These are phyloP conservation scores for Sebastes kiyomatsui DNA, from an alignment of 2,797 vertebrate genomes.

Conservation along the genomic window DNA sequence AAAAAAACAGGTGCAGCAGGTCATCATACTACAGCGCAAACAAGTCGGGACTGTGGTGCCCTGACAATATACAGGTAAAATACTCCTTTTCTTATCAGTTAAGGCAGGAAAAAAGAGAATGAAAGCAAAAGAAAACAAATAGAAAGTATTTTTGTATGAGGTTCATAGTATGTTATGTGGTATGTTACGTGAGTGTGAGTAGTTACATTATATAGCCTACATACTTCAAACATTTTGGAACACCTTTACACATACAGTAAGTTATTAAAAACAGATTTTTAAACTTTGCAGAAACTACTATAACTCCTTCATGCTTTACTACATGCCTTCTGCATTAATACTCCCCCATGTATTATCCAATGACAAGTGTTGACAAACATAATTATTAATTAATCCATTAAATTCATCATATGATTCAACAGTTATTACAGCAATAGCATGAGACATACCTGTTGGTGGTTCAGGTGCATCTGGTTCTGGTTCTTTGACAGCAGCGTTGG, in stretches of 20 bases:
- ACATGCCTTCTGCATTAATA: neutral
- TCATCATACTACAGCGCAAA: neutral
- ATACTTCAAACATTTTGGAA: neutral
- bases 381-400: neutral
- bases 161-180: neutral
- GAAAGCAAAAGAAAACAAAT: neutral
- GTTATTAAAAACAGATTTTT: neutral
- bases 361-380: neutral
- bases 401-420: neutral
- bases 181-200: neutral
- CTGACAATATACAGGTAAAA: neutral
- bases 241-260: neutral
- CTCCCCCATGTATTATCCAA: neutral
- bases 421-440: neutral
- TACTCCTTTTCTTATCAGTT: neutral
- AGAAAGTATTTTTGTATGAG: neutral
- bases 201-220: neutral
- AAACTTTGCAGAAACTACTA: neutral
- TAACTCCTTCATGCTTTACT: neutral
- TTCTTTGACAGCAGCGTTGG: neutral
- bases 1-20: neutral
- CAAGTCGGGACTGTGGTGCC: neutral
- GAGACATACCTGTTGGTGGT: neutral
- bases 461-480: neutral
- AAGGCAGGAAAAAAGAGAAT: neutral